Base-by-base conservation (phyloP, 37 sponge, comb jelly and placozoan genomes). In the Trichoplax adhaerens region DNA sequence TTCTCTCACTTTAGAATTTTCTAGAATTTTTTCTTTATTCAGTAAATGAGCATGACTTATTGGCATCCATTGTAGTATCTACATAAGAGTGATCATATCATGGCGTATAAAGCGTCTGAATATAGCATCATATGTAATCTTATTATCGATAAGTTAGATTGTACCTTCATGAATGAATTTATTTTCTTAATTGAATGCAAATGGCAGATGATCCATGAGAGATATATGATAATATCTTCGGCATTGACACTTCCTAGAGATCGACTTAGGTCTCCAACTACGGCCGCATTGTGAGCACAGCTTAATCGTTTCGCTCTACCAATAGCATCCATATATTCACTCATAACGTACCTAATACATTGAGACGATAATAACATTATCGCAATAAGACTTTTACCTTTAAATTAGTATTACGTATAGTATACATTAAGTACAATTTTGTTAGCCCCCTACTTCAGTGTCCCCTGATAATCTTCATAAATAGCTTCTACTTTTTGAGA, bases 201-300 rank as follows among this genome's bases (percentile, higher is more conserved):
- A 7, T 75, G 75, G 50, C 53, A 68, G 48, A 80, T 78, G 48
- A 77, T 49, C 82, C 82, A 83, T 3, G 68, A 71, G n/a, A 87
- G 72, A 55, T 83, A 83, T 49, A 80, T 77, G 50, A 65, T 2
- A 1, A 87, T 72, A 77, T 87, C 83, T n/a, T 83, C 81, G 56
- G 46, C 57, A 4, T 62, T 56, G 12, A 87, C 62, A 4, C 74
- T 65, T 1, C 61, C 5, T 46, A 54, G 64, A 10, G 74, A 73
- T 1, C 67, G 50, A 5, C 29, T 29, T 29, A 74, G 66, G 54
- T 77, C 71, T 6, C 61, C 72, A 48, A 79, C 81, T 2, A 81
- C 57, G 49, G 70, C 52, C 52, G 48, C 56, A 49, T 74, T 73
- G 2, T 12, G 1, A 46, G 76, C 66, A n/a, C 5, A 62, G 6